Evolutionary conservation across 2,888 invertebrate genomes (phyloP), one percentile per base, ranked within the genome.

Genomic region (Platypus cylindrus): DNA sequence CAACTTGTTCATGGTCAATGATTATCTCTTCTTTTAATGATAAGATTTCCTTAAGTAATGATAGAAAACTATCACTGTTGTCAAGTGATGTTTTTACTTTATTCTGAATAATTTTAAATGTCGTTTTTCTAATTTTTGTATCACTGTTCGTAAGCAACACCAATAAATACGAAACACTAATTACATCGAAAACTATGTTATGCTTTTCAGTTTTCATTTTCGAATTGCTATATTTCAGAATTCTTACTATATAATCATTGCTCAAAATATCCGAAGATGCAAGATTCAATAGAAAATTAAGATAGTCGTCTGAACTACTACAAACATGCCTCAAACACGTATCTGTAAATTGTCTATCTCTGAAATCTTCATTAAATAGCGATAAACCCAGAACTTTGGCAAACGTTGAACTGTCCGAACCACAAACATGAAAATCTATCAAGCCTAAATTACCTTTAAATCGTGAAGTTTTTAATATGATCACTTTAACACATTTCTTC

Each of bases 1-100:
- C 63, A 12, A 79, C 57, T 52, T 83, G 82, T 41, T 78, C 72
- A 22, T 68, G 59, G 48, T 84, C 83, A 41, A 78, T 55, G 17
- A 68, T 44, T 24, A 84, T 63, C 52, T 82, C 83, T 34, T 53
- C 53, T 27, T 45, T 46, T 24, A 50, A 44, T 17, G 45, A 45
- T n/a, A 44, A 38, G 13, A 53, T 7, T 16, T 28, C 41, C 20
- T 45, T 32, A 3, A 53, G 32, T 17, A 45, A 24, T 23, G 5
- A 13, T 16, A 20, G 5, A 14, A 13, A 35, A 5, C 14, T 20
- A 5, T 7, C 3, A 4, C 5, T 5, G n/a, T n/a, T n/a, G n/a
- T n/a, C n/a, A n/a, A n/a, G n/a, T n/a, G n/a, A n/a, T 4, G 13
- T 4, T 9, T 12, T 14, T 5, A 12, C 13, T 4, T 14, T 5